Percentiles rank a stretch among this genome's conserved stretches.
Evolutionary conservation across 2,113 vertebrate species (phyloP).

Genomic region (Astatotilapia flaviijosephi): DNA sequence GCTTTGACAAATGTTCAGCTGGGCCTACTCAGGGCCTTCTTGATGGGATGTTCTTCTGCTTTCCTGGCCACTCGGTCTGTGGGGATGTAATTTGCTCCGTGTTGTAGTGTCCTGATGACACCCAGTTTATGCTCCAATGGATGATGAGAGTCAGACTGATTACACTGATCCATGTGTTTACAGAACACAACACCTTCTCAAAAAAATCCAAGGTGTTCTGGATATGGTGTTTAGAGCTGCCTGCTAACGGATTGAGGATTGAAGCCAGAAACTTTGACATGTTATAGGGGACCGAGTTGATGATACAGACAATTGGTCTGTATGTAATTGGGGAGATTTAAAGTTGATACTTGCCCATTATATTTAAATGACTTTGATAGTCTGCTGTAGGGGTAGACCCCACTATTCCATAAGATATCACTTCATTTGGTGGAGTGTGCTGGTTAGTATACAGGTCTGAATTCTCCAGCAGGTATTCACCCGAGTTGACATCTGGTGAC

Average conservation of each 20-base stretch:
- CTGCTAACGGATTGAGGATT: not conserved
- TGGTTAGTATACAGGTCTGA: too few species aligned
- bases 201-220: not conserved
- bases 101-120: not conserved
- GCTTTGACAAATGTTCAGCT: not conserved
- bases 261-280: not conserved
- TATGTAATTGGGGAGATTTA: not conserved
- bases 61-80: not conserved
- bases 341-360: not conserved
- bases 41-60: not conserved
- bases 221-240: not conserved
- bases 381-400: not conserved
- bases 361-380: not conserved
- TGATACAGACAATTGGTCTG: not conserved
- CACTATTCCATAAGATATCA: too few species aligned
- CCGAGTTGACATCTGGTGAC: not conserved
- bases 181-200: not conserved
- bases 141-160: not conserved
- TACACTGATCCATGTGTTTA: not conserved
- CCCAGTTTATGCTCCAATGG: not conserved
- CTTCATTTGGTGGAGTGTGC: not conserved
- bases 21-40: not conserved
- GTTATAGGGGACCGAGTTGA: not conserved
- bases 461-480: not conserved
- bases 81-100: fast-evolving